phyloP scores from a whole-genome alignment of 2,797 vertebrate genomes.

The Helarctos malayanus region DNA sequence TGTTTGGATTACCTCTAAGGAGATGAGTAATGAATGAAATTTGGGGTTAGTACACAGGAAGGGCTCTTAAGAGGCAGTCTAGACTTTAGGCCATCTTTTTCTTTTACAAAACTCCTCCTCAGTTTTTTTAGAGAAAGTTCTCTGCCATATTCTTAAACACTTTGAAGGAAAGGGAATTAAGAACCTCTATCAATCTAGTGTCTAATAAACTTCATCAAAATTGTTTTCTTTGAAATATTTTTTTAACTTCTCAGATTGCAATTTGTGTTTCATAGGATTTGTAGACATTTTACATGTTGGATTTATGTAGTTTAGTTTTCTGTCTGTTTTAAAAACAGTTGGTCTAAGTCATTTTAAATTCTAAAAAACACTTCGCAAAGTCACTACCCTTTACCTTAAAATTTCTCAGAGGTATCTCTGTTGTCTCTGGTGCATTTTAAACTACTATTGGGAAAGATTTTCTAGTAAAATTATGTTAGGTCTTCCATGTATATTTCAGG shows the following conservation, averaged over 20 bases:
- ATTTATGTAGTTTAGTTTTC: constrained; percentile 22
- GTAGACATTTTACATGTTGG: background rate
- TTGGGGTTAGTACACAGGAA: constrained; percentile 58
- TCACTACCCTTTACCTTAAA: background rate
- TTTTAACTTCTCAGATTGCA: constrained; percentile 33
- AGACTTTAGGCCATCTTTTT: constrained; percentile 43
- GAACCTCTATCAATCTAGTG: background rate
- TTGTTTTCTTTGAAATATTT: background rate
- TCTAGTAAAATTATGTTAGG: background rate
- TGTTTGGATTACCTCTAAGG: constrained; percentile 74
- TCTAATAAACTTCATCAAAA: background rate
- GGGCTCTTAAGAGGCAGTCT: constrained; percentile 69
- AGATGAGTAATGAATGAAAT: constrained; percentile 75
- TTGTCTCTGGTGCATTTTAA: constrained; percentile 8
- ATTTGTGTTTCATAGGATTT: constrained; percentile 11
- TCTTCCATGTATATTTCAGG: background rate
- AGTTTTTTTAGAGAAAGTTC: background rate
- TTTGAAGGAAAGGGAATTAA: constrained; percentile 4
- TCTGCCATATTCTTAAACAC: constrained; percentile 38
- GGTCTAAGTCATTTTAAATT: constrained; percentile 48
- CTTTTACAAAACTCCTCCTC: constrained; percentile 4
- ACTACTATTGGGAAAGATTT: background rate
- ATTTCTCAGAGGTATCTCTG: background rate
- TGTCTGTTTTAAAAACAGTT: background rate
- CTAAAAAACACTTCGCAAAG: background rate